Percentiles rank a stretch among this genome's conserved stretches.
phyloP scores from a whole-genome alignment of 2,888 invertebrate species.

The Horisme vitalbata region DNA sequence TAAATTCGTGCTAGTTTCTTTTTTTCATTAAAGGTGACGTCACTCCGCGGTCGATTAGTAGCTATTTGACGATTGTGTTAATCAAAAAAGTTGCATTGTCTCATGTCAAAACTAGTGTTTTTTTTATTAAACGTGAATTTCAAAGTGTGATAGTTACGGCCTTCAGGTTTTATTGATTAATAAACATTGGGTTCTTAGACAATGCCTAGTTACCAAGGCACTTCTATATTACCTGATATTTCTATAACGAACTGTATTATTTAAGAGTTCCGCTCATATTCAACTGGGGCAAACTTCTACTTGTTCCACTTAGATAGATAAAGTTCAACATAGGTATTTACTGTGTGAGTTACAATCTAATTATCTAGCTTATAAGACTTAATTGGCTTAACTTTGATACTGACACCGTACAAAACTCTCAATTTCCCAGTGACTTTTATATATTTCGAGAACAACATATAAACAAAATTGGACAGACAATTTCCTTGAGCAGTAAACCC shows the following conservation, averaged over 20 bases:
- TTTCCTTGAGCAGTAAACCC: slow-evolving; percentile 36
- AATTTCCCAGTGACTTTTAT: background rate
- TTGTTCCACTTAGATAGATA: slow-evolving; percentile 12
- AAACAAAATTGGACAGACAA: slow-evolving; percentile 23
- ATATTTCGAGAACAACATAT: slow-evolving; percentile 10
- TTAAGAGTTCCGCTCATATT: slow-evolving; percentile 1
- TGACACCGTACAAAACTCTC: background rate
- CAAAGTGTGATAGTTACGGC: slow-evolving; percentile 43
- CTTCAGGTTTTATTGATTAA: slow-evolving; percentile 59
- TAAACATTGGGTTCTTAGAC: slow-evolving; percentile 44
- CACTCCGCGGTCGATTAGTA: slow-evolving; percentile 64
- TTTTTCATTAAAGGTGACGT: slow-evolving; percentile 79
- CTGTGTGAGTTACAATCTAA: slow-evolving; percentile 9
- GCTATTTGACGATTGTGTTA: slow-evolving; percentile 39
- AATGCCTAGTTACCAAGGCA: slow-evolving; percentile 22
- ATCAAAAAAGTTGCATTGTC: slow-evolving; percentile 65
- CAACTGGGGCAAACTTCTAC: slow-evolving; percentile 18
- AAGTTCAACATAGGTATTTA: slow-evolving; percentile 10
- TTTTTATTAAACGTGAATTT: slow-evolving; percentile 31
- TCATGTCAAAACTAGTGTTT: slow-evolving; percentile 42
- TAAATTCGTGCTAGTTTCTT: slow-evolving; percentile 62
- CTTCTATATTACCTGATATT: slow-evolving; percentile 1
- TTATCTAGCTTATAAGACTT: slow-evolving; percentile 11
- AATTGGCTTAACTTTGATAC: slow-evolving; percentile 1
- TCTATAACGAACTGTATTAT: background rate